Evolutionary conservation across 2,113 vertebrate genomes (phyloP).

Genomic region (Chlorodrepanis virens): DNA sequence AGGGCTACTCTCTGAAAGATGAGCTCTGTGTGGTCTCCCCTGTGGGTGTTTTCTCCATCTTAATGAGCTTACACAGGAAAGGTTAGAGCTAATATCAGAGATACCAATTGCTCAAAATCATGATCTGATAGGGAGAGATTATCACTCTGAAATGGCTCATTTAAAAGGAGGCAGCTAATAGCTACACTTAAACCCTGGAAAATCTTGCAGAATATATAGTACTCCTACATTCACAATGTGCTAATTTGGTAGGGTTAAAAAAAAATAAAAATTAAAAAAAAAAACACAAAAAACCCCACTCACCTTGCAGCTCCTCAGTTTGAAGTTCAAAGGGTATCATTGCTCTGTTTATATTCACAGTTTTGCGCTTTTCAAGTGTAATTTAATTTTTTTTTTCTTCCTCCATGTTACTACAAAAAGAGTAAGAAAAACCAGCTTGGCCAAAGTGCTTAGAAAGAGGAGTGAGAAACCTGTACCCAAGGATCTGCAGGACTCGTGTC

Average conservation of each 20-base stretch:
- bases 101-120: background rate
- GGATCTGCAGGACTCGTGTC: background rate
- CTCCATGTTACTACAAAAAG: background rate
- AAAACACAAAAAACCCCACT: background rate
- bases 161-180: slow-evolving; percentile 1
- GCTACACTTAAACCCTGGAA: background rate
- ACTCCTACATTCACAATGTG: background rate
- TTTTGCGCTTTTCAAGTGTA: background rate
- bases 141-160: background rate
- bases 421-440: background rate
- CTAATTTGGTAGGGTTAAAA: background rate
- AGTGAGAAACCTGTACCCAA: background rate
- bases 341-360: background rate
- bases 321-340: background rate
- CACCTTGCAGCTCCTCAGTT: background rate
- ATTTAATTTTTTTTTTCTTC: background rate
- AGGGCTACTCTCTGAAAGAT: background rate
- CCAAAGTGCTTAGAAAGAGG: background rate
- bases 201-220: background rate
- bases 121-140: slow-evolving; percentile 9
- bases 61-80: background rate
- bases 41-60: background rate
- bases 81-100: slow-evolving; percentile 2
- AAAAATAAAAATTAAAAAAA: background rate
- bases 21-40: background rate